Evolutionary conservation across 2,113 vertebrate genomes (phyloP).

Genomic region (Microcebus jonahi): DNA sequence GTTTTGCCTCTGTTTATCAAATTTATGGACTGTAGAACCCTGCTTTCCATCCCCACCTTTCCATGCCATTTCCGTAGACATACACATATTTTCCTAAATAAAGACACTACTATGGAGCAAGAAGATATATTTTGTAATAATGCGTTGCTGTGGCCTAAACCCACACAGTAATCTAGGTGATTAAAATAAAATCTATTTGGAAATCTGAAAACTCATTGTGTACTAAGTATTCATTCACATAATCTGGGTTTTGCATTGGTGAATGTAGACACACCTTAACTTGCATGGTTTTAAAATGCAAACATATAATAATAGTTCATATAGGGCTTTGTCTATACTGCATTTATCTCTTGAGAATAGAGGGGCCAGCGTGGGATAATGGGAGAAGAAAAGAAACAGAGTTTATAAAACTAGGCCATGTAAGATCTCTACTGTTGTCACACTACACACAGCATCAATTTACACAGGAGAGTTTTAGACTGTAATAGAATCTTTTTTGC

Average conservation of each 20-base stretch:
- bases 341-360: not conserved
- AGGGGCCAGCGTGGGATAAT: not conserved
- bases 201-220: not conserved
- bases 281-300: not conserved
- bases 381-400: not conserved
- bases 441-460: not conserved
- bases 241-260: not conserved
- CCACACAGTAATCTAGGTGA: not conserved
- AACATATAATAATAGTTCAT: not conserved
- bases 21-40: not conserved
- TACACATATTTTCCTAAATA: not conserved
- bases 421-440: not conserved
- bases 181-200: not conserved
- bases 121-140: not conserved
- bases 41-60: not conserved
- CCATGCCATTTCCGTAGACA: not conserved
- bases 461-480: not conserved
- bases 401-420: not conserved
- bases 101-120: not conserved
- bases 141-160: not conserved
- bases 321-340: not conserved
- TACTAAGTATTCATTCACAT: not conserved
- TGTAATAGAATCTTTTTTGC: not conserved
- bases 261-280: not conserved
- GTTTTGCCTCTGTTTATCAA: not conserved